Conservation (phyloP, 2,888 invertebrate genomes). For the Trypoxylon attenuatum region DNA sequence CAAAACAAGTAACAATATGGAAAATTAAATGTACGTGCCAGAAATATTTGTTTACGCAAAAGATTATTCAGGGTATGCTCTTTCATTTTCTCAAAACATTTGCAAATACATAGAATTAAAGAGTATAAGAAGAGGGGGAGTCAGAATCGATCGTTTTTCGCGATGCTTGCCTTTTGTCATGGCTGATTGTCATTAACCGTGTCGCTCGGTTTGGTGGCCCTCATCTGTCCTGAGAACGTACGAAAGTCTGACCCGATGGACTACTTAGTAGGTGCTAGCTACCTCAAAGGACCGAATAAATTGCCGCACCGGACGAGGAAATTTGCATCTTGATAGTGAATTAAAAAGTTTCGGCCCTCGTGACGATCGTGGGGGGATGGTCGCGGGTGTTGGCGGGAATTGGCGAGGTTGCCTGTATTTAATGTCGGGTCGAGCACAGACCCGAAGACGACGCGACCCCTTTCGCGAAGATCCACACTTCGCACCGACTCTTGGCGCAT, state of each 20-base stretch:
- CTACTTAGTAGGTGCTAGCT: conserved; percentile 59
- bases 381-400: no score
- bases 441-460: conserved; percentile 9
- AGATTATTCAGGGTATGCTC: no score
- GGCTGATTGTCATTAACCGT: conserved; percentile 1
- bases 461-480: conserved; percentile 14
- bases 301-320: conserved; percentile 61
- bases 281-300: conserved; percentile 61
- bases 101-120: no score
- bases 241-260: conserved; percentile 1
- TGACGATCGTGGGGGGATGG: no score
- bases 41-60: no score
- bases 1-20: no score
- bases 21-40: no score
- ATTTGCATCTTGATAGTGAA: conserved; percentile 70
- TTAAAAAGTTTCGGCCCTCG: conserved; percentile 63
- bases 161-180: not conserved
- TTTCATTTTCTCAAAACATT: no score
- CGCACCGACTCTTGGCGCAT: conserved; percentile 38
- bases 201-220: conserved; percentile 16
- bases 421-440: conserved; percentile 42
- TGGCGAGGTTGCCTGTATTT: conserved; percentile 41
- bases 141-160: conserved; percentile 28
- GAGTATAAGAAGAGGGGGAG: no score
- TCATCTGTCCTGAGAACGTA: conserved; percentile 19